Conservation (phyloP, 2,113 vertebrate species). For the Carettochelys insculpta region DNA sequence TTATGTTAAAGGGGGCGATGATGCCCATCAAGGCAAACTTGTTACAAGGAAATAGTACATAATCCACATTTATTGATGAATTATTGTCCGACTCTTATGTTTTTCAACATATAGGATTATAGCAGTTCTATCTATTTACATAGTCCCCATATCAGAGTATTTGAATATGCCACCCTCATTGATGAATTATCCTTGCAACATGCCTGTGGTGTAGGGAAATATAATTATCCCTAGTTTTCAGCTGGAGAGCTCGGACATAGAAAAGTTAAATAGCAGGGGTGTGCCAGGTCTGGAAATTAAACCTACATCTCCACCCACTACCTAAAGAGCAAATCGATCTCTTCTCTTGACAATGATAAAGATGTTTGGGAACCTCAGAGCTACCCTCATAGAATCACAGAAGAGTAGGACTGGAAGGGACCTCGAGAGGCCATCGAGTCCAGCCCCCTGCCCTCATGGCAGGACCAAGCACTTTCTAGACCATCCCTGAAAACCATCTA, state of each 20-base stretch:
- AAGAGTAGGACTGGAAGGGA: too few relatives aligned
- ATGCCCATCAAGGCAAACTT: background rate
- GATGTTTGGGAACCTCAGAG: background rate
- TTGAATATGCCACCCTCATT: background rate
- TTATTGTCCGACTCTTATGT: background rate
- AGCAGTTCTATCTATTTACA: conserved; percentile 3
- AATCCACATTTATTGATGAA: conserved; percentile 14
- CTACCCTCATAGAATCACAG: too few relatives aligned
- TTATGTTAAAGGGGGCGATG: conserved; percentile 27
- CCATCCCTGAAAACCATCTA: too few relatives aligned
- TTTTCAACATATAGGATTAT: background rate
- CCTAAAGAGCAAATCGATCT: background rate
- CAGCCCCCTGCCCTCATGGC: too few relatives aligned
- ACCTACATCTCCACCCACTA: background rate
- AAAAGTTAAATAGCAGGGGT: background rate
- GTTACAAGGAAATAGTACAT: background rate
- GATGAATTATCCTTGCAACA: background rate
- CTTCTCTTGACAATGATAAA: background rate
- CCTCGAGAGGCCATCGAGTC: too few relatives aligned
- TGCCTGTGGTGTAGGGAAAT: background rate
- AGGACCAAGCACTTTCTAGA: too few relatives aligned
- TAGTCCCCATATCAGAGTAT: background rate
- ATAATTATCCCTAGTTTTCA: background rate
- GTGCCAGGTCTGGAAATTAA: background rate
- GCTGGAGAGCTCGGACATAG: background rate